These are phyloP conservation scores for Parnassius smintheus DNA, from an alignment of 2,888 invertebrate species.

Conservation along the genomic window DNA sequence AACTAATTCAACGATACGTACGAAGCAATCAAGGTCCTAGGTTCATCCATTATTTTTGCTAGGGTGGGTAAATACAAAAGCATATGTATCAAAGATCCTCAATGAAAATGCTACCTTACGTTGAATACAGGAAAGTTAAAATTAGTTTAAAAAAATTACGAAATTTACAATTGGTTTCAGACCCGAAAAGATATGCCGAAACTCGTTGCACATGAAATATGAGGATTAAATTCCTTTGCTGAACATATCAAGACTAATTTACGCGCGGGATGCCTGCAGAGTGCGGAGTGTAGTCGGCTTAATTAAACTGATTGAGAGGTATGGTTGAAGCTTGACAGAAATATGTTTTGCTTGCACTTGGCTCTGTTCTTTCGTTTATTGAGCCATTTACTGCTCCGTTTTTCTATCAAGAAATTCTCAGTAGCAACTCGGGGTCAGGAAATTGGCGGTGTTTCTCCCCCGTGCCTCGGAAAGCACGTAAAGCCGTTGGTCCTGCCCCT, in stretches of 20 bases:
- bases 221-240: slow-evolving; percentile 80
- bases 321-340: slow-evolving; percentile 59
- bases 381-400: background rate
- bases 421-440: too few relatives aligned
- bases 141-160: slow-evolving; percentile 40
- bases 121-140: slow-evolving; percentile 41
- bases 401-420: too few relatives aligned
- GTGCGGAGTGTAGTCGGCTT: slow-evolving; percentile 51
- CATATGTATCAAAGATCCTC: slow-evolving; percentile 31
- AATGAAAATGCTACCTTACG: slow-evolving; percentile 46
- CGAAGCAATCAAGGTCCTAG: slow-evolving; percentile 21
- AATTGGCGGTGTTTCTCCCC: too few relatives aligned
- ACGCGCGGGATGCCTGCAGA: slow-evolving; percentile 63
- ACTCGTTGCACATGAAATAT: slow-evolving; percentile 75
- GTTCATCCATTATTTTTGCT: slow-evolving; percentile 14
- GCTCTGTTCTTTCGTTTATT: slow-evolving; percentile 25
- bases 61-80: slow-evolving; percentile 32
- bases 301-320: slow-evolving; percentile 78
- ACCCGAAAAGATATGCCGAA: slow-evolving; percentile 76
- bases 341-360: slow-evolving; percentile 49
- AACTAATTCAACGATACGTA: slow-evolving; percentile 20
- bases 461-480: too few relatives aligned
- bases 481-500: too few relatives aligned
- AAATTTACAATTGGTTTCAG: slow-evolving; percentile 57
- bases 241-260: slow-evolving; percentile 80